Evolutionary conservation across 1,140 invertebrate genomes (phyloP).

Genomic region (Arctopsyche grandis): DNA sequence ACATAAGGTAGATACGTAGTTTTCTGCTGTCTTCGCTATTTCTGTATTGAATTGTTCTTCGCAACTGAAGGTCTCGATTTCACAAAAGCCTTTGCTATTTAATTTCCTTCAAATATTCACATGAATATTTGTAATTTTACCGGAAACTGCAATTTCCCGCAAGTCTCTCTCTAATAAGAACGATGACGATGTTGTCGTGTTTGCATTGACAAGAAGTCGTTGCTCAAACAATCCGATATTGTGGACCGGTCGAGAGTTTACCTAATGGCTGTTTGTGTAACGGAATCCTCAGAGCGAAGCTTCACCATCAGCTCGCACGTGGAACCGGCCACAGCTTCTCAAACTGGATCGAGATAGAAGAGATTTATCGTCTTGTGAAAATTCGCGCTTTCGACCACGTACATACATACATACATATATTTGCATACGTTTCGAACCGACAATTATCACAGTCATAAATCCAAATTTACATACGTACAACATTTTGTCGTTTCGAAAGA

Average conservation of each 20-base stretch:
- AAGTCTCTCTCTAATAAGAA: neutral
- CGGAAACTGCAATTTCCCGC: too few species aligned
- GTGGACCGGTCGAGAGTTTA: slow-evolving; percentile 4
- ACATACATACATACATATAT: neutral
- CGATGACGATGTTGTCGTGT: neutral
- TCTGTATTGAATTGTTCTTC: too few species aligned
- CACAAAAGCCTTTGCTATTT: too few species aligned
- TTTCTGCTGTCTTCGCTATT: too few species aligned
- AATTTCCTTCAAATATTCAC: too few species aligned
- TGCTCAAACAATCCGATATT: slow-evolving; percentile 12
- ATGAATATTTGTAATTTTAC: too few species aligned
- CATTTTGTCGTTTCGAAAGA: too few species aligned
- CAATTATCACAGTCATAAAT: neutral
- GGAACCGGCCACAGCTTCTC: neutral
- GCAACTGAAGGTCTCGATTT: too few species aligned
- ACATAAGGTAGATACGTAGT: too few species aligned
- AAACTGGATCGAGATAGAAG: neutral
- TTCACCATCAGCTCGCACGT: neutral
- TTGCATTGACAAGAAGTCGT: neutral
- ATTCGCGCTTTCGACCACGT: neutral
- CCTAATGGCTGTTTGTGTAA: slow-evolving; percentile 21
- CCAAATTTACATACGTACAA: neutral
- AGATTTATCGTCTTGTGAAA: neutral
- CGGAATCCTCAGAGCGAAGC: slow-evolving; percentile 1
- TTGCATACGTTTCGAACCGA: neutral